Evolutionary conservation across 2,888 invertebrate genomes (phyloP), one percentile per base, ranked within the genome.

Genomic region (Erebia palarica): DNA sequence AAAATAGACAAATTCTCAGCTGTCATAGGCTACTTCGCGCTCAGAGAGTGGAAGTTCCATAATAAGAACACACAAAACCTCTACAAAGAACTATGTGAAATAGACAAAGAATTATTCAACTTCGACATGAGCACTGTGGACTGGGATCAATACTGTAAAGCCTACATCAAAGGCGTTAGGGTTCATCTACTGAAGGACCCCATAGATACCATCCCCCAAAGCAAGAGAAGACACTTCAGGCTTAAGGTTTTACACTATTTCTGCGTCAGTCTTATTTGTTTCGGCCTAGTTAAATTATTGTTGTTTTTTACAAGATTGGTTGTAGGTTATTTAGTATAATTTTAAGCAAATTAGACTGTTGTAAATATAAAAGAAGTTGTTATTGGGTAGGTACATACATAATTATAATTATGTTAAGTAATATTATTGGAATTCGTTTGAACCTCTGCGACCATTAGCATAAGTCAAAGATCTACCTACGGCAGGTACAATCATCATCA

Each of bases 151-250:
- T 97, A 96, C 79, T 95, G 96, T 79, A 92, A 94, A 73, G 94
- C 92, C 59, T 97, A 96, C 78, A 89, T 96, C 9, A 88, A 94
- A 72, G 97, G 97, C 0, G 91, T 96, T n/a, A 92, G 97, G 68
- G 86, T 95, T 0, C 97, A 96, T 79, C 86, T 97, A 1, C 86
- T 97, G 1, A 97, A 97, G 79, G 97, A 97, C 78, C 95, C 96
- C 0, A 78, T 95, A 0, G 95, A 95, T 0, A 96, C 96, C 0
- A 82, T 97, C 0, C 94, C 95, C 0, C 91, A 94, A 11, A 95
- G 94, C 73, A 84, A 85, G 51, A 94, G 90, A 82, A 95, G 93
- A 57, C 74, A 81, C 16, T 69, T 71, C 1, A 82, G 80, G 9
- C 71, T 92, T 0, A 83, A 79, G 44, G 51, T 78, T 0, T 55